Evolutionary conservation across 2,888 invertebrate genomes (phyloP).

Genomic region (Drosophila borborema): DNA sequence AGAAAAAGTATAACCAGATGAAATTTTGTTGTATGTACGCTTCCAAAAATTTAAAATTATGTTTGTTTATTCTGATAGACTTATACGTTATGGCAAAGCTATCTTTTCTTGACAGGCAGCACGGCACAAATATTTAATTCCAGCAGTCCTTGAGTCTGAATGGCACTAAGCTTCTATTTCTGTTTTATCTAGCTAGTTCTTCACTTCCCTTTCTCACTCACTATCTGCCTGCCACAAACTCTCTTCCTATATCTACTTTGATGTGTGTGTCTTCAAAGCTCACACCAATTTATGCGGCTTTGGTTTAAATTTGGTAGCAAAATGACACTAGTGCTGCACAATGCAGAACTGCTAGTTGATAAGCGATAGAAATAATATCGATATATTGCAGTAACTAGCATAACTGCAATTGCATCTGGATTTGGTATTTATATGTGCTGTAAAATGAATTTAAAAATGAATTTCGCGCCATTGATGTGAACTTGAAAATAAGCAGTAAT

Average conservation of each 20-base stretch:
- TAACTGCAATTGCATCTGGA: background rate
- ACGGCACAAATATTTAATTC: background rate
- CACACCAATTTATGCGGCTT: background rate
- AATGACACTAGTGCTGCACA: background rate
- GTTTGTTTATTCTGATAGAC: conserved; percentile 9
- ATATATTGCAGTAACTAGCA: background rate
- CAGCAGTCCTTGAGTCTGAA: conserved; percentile 8
- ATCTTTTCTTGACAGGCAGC: conserved; percentile 2
- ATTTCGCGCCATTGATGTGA: background rate
- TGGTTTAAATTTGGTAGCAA: background rate
- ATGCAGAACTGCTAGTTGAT: no score
- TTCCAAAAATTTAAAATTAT: conserved; percentile 31
- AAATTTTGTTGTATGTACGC: conserved; percentile 29
- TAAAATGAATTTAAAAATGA: background rate
- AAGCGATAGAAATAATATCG: background rate
- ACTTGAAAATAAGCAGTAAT: no score
- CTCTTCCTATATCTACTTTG: background rate
- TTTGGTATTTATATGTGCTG: background rate
- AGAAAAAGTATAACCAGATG: conserved; percentile 22
- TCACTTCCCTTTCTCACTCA: background rate
- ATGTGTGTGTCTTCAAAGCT: background rate
- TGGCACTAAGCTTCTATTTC: background rate
- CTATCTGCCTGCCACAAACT: no score
- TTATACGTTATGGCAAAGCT: conserved; percentile 13
- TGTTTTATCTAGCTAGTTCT: background rate